Conservation (phyloP, 1,140 invertebrate species). For the Bicyclus anynana region DNA sequence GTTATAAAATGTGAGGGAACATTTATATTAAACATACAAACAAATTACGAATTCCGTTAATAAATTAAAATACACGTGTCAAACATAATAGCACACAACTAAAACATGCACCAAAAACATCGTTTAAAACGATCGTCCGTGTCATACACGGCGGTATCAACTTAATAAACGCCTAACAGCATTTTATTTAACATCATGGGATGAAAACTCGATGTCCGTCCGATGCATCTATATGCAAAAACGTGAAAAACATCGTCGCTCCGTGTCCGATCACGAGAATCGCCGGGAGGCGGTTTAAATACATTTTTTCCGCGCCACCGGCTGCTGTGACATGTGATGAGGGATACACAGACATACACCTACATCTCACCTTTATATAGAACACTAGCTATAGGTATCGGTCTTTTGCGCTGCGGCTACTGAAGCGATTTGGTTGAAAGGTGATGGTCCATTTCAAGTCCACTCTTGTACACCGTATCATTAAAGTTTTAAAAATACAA, state of each 20-base stretch:
- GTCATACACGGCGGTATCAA: not conserved
- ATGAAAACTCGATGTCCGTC: constrained; percentile 17
- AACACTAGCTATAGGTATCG: no score
- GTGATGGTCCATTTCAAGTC: no score
- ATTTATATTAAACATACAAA: no score
- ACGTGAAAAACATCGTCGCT: constrained; percentile 13
- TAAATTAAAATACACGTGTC: no score
- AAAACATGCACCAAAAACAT: no score
- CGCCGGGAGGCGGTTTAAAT: constrained; percentile 15
- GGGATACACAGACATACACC: not conserved
- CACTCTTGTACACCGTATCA: no score
- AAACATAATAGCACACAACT: no score
- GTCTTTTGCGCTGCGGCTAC: no score
- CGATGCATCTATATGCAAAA: constrained; percentile 26
- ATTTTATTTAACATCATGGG: constrained; percentile 20
- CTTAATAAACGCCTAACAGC: constrained; percentile 2
- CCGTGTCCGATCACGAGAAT: constrained; percentile 6
- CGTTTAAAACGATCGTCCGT: not conserved
- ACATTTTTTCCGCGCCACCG: constrained; percentile 20
- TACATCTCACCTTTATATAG: not conserved
- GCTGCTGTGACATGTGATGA: constrained; percentile 3
- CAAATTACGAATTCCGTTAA: no score
- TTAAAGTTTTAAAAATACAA: no score
- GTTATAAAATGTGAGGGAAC: no score
- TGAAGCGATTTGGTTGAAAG: no score